A percentile compares a stretch with the other conserved stretches of the same genome.
Conservation (phyloP, 2,113 vertebrate genomes). For the Poeciliopsis retropinna region DNA sequence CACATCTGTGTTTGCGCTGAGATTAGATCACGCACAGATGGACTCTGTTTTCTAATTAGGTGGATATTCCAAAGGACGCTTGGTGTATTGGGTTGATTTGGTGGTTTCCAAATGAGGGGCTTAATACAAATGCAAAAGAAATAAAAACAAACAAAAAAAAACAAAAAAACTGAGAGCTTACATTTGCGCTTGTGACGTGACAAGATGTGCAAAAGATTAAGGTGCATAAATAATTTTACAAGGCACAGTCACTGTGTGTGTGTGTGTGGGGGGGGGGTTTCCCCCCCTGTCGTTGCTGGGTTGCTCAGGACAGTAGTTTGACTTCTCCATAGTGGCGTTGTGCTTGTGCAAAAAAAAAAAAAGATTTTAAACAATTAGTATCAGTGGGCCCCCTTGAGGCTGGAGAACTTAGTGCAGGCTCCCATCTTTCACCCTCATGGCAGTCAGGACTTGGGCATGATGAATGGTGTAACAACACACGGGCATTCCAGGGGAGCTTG, state of each 20-base stretch:
- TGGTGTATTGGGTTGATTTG: too few species aligned
- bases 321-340: not conserved
- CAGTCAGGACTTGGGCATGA: conserved; percentile 9
- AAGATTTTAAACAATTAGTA: conserved; percentile 34
- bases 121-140: too few species aligned
- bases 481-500: not conserved
- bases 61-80: too few species aligned
- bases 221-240: not conserved
- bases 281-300: not conserved
- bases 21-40: too few species aligned
- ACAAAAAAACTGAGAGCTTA: too few species aligned
- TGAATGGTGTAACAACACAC: not conserved
- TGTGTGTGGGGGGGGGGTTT: too few species aligned
- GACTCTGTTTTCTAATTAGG: too few species aligned
- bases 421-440: conserved; percentile 45
- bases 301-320: not conserved
- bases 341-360: conserved; percentile 6
- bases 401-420: conserved; percentile 40
- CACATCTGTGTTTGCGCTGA: too few species aligned
- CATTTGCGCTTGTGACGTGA: too few species aligned
- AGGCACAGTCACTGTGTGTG: not conserved
- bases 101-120: too few species aligned
- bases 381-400: conserved; percentile 64
- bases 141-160: too few species aligned
- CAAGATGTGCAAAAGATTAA: too few species aligned